Base-by-base conservation (phyloP, 1,140 invertebrate species). In the Drosophila miranda region DNA sequence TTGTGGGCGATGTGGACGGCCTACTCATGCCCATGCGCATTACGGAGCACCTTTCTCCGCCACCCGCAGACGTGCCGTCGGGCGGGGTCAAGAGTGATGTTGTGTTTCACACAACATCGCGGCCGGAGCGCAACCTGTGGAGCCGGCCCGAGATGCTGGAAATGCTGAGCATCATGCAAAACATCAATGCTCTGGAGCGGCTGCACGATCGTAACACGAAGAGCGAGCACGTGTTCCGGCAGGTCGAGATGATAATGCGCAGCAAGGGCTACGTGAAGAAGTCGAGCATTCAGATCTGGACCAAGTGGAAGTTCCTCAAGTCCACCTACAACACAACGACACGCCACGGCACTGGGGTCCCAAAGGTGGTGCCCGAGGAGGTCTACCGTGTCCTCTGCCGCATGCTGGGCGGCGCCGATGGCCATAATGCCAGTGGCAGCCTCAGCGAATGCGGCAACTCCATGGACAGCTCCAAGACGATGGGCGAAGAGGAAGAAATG, bases 281-380 rank as follows among this genome's bases (percentile, higher is more conserved):
- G 51, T 89, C 90, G 0, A 78, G 78, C 53, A 73, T 89, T 6
- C 89, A 90, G 63, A 90, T 90, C 52, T 90, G 89, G 89, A 90
- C 89, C 11, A 90, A 90, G 21, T 90, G 89, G 89, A 90, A 90
- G 72, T 90, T 90, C 55, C 66, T 90, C 2, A 90, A 90, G 63
- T 90, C 89, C 6, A 90, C 89, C 1, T 90, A 90, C 16, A 90
- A 84, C 49, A 90, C 89, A 2, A 88, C 89, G 4, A 82, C 69
- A 6, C 75, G 89, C 0, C 74, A 87, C 6, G 82, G 82, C 16
- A 70, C 72, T 8, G 78, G 80, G 6, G 72, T 78, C 23, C 89
- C 89, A 3, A 90, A 90, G 16, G 83, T 90, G 16, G 86, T 90
- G 16, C 89, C 89, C 2, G 74, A 81, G 62, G 78, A 87, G 34